Conservation (phyloP, 1,140 invertebrate species). For the Drosophila asahinai region DNA sequence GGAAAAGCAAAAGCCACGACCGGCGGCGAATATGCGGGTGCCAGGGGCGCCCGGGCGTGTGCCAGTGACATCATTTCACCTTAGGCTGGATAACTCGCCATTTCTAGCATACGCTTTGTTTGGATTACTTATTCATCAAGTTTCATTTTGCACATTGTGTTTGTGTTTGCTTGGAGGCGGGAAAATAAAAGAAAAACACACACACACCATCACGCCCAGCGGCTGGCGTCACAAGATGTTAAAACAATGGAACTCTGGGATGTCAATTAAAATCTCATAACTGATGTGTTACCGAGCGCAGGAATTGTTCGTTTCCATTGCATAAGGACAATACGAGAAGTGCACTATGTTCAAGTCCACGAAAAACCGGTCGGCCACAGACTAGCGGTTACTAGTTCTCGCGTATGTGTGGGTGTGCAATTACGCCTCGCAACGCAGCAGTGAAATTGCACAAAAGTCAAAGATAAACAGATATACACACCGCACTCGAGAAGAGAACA, state of each 20-base stretch:
- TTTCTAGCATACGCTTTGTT: conserved; percentile 36
- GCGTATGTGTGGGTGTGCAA: conserved; percentile 1
- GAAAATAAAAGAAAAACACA: conserved; percentile 10
- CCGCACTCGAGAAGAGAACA: not conserved
- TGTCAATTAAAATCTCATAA: conserved; percentile 4
- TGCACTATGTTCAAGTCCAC: not conserved
- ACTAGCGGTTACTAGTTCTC: conserved; percentile 2
- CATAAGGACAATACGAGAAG: not conserved
- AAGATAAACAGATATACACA: conserved; percentile 28
- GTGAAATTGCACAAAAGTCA: conserved; percentile 9
- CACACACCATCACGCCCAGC: not conserved
- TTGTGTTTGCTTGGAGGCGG: conserved; percentile 7
- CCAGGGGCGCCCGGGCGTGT: conserved; percentile 4
- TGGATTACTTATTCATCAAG: conserved; percentile 50
- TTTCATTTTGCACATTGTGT: conserved; percentile 19
- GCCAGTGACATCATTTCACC: conserved; percentile 37
- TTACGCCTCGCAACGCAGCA: not conserved
- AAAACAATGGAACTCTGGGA: conserved; percentile 7
- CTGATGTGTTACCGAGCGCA: not conserved
- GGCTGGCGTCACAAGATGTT: conserved; percentile 5
- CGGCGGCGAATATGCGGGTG: conserved; percentile 41
- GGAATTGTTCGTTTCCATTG: conserved; percentile 4
- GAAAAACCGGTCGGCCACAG: conserved; percentile 34
- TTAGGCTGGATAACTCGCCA: conserved; percentile 6
- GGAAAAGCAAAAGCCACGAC: conserved; percentile 38